These are phyloP conservation scores for Phoxinus phoxinus DNA, from an alignment of 2,113 vertebrate genomes.

Conservation along the genomic window DNA sequence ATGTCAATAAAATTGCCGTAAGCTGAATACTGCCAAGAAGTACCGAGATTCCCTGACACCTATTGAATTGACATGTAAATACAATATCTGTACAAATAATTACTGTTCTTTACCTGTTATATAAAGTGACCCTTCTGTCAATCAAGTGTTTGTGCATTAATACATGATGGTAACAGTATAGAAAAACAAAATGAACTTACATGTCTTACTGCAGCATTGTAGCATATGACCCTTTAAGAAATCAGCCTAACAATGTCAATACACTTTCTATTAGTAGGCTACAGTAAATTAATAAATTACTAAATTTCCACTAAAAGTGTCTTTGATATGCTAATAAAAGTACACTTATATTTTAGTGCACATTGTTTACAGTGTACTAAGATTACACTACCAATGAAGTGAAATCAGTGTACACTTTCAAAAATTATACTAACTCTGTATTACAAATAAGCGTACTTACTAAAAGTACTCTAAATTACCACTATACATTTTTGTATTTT, in stretches of 20 bases:
- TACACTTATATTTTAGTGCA: slow-evolving; percentile 1
- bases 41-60: neutral
- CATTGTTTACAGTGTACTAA: neutral
- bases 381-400: neutral
- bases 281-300: neutral
- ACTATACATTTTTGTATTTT: too few species aligned
- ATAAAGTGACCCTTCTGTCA: slow-evolving; percentile 1
- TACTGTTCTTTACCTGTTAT: too few species aligned
- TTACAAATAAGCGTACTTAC: too few species aligned
- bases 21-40: neutral
- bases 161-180: slow-evolving; percentile 21
- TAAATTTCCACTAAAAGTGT: too few species aligned
- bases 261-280: neutral
- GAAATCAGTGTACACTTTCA: neutral
- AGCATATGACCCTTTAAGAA: neutral
- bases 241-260: neutral
- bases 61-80: neutral
- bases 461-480: too few species aligned
- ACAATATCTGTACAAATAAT: neutral
- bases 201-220: slow-evolving; percentile 7
- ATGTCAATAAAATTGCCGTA: neutral
- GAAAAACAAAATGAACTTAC: neutral
- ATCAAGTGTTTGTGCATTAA: slow-evolving; percentile 4
- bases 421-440: too few species aligned
- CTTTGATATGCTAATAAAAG: neutral